phyloP scores from a whole-genome alignment of 2,797 vertebrate genomes.

The Sardinella longiceps region DNA sequence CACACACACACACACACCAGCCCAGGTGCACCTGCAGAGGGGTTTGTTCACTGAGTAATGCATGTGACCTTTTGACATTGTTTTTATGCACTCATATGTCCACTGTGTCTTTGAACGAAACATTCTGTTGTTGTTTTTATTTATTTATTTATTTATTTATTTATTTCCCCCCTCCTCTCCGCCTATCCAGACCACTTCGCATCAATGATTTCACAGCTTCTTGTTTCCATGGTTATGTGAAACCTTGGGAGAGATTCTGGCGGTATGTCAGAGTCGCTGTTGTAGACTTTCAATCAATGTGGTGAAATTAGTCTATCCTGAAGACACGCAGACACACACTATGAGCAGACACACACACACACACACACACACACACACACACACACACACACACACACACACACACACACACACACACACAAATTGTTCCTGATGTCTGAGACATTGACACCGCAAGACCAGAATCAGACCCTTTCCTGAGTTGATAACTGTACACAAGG shows the following conservation, averaged over 20 bases:
- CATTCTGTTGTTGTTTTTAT: neutral
- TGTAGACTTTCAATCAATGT: conserved; percentile 1
- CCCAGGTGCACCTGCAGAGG: neutral
- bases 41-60: neutral
- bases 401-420: neutral
- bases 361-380: neutral
- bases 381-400: neutral
- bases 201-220: conserved; percentile 17
- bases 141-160: too few relatives aligned
- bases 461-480: neutral
- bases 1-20: neutral
- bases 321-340: neutral
- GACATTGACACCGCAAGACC: too few relatives aligned
- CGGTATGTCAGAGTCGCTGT: neutral
- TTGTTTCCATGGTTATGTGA: conserved; percentile 6
- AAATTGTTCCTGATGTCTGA: too few relatives aligned
- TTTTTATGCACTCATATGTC: neutral
- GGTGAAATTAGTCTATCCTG: neutral
- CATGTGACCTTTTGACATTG: neutral
- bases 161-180: neutral
- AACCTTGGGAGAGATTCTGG: conserved; percentile 5
- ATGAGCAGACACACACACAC: too few relatives aligned
- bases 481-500: neutral
- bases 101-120: neutral
- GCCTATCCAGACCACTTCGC: neutral